These are phyloP conservation scores for Cephalopterus ornatus DNA, from an alignment of 2,113 vertebrate species.

Conservation along the genomic window DNA sequence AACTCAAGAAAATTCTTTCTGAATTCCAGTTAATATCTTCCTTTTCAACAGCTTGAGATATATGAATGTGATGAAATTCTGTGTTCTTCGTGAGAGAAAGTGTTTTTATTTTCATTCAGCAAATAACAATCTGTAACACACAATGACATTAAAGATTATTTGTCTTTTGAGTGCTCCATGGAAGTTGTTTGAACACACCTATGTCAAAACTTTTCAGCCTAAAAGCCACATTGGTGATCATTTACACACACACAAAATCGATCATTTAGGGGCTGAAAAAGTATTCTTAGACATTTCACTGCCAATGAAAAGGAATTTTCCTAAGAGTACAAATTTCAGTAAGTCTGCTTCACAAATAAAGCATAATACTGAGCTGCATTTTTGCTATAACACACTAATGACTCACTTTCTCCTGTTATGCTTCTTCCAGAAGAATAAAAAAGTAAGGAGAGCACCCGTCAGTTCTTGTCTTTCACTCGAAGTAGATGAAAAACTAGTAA, in stretches of 20 bases:
- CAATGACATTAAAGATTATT: not conserved
- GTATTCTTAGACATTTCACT: not conserved
- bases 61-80: constrained; percentile 10
- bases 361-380: not conserved
- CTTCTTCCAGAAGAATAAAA: not conserved
- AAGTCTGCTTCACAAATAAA: not conserved
- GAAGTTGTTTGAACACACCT: not conserved
- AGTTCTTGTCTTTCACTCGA: not conserved
- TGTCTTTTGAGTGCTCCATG: not conserved
- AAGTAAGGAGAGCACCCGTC: not conserved
- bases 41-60: not conserved
- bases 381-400: not conserved
- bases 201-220: not conserved
- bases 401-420: not conserved
- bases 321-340: not conserved
- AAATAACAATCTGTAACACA: not conserved
- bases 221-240: not conserved
- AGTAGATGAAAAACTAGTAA: not conserved
- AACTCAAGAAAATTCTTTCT: constrained; percentile 9
- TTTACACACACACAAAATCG: not conserved
- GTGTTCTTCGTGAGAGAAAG: constrained; percentile 1
- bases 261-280: not conserved
- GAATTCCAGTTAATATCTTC: constrained; percentile 17
- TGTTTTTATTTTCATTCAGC: not conserved
- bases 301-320: not conserved